Evolutionary conservation across 1,140 invertebrate genomes (phyloP), one percentile per base, ranked within the genome.

Genomic region (Tetragnatha versicolor): DNA sequence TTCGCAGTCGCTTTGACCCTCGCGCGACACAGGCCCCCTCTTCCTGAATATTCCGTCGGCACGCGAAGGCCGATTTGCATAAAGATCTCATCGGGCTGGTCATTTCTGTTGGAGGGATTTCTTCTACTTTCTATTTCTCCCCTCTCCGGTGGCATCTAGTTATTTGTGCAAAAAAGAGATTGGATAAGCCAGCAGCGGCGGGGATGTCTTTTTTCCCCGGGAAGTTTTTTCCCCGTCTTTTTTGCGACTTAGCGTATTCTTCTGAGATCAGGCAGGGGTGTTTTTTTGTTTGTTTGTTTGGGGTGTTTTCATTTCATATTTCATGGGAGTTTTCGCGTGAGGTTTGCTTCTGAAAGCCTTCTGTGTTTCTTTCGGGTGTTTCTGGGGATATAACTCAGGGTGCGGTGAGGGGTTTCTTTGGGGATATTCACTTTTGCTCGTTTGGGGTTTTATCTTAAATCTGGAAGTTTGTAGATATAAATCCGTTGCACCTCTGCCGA

Each of bases 21-120:
- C n/a, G n/a, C n/a, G n/a, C n/a, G n/a, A n/a, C n/a, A n/a, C n/a
- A n/a, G n/a, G n/a, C n/a, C n/a, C n/a, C n/a, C n/a, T n/a, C 25
- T 39, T 39, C 27, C 42, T 66, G 63, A 66, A 49, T 45, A 66
- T 66, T 66, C 63, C 63, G 14, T 17, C 45, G 63, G 31, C 63
- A 66, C 63, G 63, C 63, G 42, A 66, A 7, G 35, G 20, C 0
- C 33, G 22, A 66, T 66, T 66, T 66, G 63, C 63, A 66, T 66
- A 66, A 66, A 66, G 63, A 66, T 25, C 63, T 66, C 63, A 66
- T 66, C 63, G 63, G 12, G 14, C 25, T 58, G 53, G 14, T 58
- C 53, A 31, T 58, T 66, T 66, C 27, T 47, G 12, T 22, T n/a
- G n/a, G n/a, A n/a, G n/a, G n/a, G n/a, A n/a, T 66, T 66, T 39